Base-by-base conservation (phyloP, 1,140 invertebrate genomes). In the Trachymyrmex septentrionalis region DNA sequence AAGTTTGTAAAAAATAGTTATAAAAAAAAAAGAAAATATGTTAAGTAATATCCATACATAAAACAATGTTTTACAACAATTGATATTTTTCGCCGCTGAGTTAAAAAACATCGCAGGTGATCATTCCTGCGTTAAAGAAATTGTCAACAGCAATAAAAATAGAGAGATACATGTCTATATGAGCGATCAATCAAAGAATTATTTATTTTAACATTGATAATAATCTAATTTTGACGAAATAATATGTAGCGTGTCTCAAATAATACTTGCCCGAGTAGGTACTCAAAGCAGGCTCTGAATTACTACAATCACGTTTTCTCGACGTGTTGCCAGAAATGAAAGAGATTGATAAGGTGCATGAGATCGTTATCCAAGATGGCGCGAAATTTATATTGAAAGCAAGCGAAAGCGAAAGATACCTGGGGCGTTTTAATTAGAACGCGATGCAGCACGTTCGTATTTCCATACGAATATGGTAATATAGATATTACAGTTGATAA, bases 401-500 rank as follows among this genome's bases (percentile, higher is more conserved):
- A 69, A 44, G 34, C 77, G 66, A 81, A 55, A 84, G 80, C 24
- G 38, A 75, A 73, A 75, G 69, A 73, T 61, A 75, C 69, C 66
- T 19, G 34, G 6, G 24, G 55, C 80, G 44, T 61, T 73, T 61
- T 73, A 73, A 84, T 84, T 84, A 66, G 48, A 53, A 38, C 63
- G 55, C n/a, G 63, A 55, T 55, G 63, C 38, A 30, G 44, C 44
- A 38, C 24, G 24, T 27, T 53, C 61, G 19, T 77, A 69, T 64
- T 38, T 77, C 44, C 59, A 64, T 64, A 21, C 19, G 24, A 48
- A 78, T 85, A 64, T 30, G 48, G 21, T 53, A 69, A 16, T 71
- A 78, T 0, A 73, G 38, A 84, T 82, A 82, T 84, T 73, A 84
- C 24, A 84, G 38, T 61, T 84, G 69, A 84, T 84, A 84, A 84